Conservation (phyloP, 2,797 vertebrate species). For the Muraenolepis orangiensis region DNA sequence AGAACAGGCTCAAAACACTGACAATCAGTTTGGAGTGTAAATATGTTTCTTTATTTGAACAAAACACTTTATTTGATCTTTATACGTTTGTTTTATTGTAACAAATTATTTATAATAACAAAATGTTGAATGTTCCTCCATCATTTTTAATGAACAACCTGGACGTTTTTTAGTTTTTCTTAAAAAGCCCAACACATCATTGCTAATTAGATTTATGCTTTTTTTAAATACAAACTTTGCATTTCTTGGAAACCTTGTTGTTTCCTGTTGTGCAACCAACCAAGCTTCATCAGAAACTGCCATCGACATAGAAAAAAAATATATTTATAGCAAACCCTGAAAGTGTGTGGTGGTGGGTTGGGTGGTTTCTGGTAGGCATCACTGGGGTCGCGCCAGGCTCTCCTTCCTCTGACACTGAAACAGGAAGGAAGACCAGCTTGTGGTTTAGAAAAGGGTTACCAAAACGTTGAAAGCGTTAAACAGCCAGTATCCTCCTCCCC, state of each 20-base stretch:
- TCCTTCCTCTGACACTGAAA: not conserved
- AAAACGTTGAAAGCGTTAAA: not conserved
- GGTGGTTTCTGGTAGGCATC: not conserved
- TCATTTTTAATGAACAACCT: not conserved
- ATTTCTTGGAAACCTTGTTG: not conserved
- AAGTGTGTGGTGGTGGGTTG: not conserved
- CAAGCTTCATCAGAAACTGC: not conserved
- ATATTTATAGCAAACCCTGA: not conserved
- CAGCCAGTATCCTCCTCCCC: not conserved
- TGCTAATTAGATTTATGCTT: too few relatives aligned
- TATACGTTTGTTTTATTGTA: too few relatives aligned
- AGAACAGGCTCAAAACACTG: not conserved
- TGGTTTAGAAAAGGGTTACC: slow-evolving; percentile 7
- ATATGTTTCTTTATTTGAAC: not conserved
- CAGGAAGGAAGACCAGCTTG: slow-evolving; percentile 11
- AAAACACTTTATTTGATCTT: too few relatives aligned
- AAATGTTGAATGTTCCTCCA: not conserved
- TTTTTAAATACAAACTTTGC: too few relatives aligned
- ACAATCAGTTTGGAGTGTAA: not conserved
- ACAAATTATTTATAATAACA: not conserved
- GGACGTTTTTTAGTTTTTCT: too few relatives aligned
- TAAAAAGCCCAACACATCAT: too few relatives aligned
- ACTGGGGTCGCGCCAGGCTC: not conserved
- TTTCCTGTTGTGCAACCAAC: not conserved
- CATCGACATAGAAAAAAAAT: not conserved